Evolutionary conservation across 2,797 vertebrate species (phyloP), one percentile per base, ranked within the genome.

Genomic region (Pelochelys cantorii): DNA sequence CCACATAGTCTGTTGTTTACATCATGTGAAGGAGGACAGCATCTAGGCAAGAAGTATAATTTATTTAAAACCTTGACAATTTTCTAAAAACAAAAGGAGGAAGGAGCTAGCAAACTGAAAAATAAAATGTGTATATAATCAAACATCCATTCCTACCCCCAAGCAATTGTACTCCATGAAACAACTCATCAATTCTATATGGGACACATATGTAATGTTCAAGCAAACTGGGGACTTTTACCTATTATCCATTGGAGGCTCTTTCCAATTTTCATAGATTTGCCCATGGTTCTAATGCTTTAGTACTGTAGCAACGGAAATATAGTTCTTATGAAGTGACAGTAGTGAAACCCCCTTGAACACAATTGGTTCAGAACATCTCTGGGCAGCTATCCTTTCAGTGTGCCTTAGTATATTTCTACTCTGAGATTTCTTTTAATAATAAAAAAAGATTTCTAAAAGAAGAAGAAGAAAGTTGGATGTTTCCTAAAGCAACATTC

Each of bases 401-500:
- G 92, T 95, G 97, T 91, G 52, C 87, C 87, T 96, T 95, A 92
- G 85, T 97, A 77, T 95, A 84, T 96, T 96, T 97, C 94, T 90
- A 96, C 89, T 90, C 88, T 93, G 93, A 96, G 89, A 95, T 95
- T 97, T 96, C 94, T 95, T 97, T 98, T 97, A 97, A 91, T 95
- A 94, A 93, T 68, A 85, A 95, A 95, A 54, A 94, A 92, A 48
- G 48, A 75, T 80, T 85, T 94, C 95, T 97, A 79, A 96, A 95
- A 93, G 89, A 93, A 93, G 54, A 89, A 94, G 86, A 90, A 96
- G 85, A 96, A 97, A 97, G 92, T 92, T 96, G 65, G 15, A 96
- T 97, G 90, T 96, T 97, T 98, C 96, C 96, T 97, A 98, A 97
- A 97, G 97, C 97, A 98, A 95, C 87, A 96, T 97, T 97, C 97